Evolutionary conservation across 2,113 vertebrate genomes (phyloP), one percentile per base, ranked within the genome.

Genomic region (Rhipidura dahli): DNA sequence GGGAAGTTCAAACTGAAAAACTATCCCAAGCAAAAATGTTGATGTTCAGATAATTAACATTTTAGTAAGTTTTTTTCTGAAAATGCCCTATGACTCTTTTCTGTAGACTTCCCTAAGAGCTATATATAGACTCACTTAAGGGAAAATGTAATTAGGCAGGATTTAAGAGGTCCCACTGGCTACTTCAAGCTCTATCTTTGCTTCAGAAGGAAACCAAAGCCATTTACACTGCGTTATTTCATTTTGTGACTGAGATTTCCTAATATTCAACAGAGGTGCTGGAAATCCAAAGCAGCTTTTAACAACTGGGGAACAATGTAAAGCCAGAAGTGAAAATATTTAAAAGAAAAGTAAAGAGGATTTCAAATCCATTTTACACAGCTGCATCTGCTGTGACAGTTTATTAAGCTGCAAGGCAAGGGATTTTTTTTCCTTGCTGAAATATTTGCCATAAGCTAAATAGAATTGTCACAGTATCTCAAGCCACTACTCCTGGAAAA

Each of bases 381-480:
- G 93, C 60, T 90, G 44, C 65, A 92, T 89, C 50, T 91, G 47
- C 63, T 73, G 68, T 95, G 90, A 95, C 82, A 69, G 78, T 96
- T 96, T 95, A 94, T 96, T 96, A 96, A 95, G 86, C 57, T 77
- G 45, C 59, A 87, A 90, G 82, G 83, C 83, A 85, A 96, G 51
- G 30, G 60, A 68, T 42, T 54, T 93, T 93, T 93, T 76, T 68
- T 33, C 72, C 39, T 61, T 94, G 53, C 69, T 94, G 91, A 97
- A 95, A 97, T 96, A 97, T 97, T 96, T 98, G 95, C 93, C 87
- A 79, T 86, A 95, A 94, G 53, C 91, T 97, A 97, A 97, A 97
- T 57, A 89, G 81, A 97, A 97, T 91, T 96, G 89, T 96, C 93
- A 96, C 65, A 65, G 61, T 50, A 45, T 95, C 95, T 97, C 84